A percentile compares a stretch with the other conserved stretches of the same genome.
Evolutionary conservation across 92 coral and sea anemone genomes (phyloP).

Genomic region (Actinostola sp.): DNA sequence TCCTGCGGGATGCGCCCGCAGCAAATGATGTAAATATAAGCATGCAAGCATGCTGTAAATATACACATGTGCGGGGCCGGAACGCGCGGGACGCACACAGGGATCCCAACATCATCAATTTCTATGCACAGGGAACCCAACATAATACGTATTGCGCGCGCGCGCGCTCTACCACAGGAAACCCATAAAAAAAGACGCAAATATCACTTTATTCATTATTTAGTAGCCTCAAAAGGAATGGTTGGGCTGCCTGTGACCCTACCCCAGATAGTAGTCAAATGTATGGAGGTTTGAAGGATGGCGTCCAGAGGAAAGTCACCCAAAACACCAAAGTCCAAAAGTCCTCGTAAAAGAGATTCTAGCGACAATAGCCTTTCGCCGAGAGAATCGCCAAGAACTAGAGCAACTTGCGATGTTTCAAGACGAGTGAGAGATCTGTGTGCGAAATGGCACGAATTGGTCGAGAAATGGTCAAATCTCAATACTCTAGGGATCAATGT

Average conservation of each 20-base stretch:
- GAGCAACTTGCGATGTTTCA: conserved; percentile 68
- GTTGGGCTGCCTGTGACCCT: background rate
- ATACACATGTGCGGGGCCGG: too few relatives aligned
- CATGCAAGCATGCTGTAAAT: too few relatives aligned
- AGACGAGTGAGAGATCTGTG: conserved; percentile 82
- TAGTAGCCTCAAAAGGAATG: too few relatives aligned
- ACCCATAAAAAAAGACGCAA: too few relatives aligned
- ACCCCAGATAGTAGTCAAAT: conserved; percentile 6
- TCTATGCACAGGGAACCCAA: too few relatives aligned
- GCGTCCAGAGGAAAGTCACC: conserved; percentile 63
- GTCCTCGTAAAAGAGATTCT: conserved; percentile 48
- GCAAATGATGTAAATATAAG: too few relatives aligned
- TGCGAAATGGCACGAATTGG: conserved; percentile 79
- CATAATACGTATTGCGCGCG: too few relatives aligned
- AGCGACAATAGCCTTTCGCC: conserved; percentile 37
- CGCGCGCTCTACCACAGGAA: too few relatives aligned
- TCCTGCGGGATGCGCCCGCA: too few relatives aligned
- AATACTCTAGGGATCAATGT: conserved; percentile 69
- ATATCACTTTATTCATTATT: too few relatives aligned
- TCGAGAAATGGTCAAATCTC: conserved; percentile 77
- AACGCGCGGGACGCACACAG: too few relatives aligned
- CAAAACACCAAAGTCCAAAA: conserved; percentile 58
- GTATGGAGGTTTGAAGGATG: conserved; percentile 48
- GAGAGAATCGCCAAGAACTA: conserved; percentile 57
- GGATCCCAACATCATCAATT: too few relatives aligned